Base-by-base conservation (phyloP, 1,140 invertebrate species). In the Globodera ellingtonae region DNA sequence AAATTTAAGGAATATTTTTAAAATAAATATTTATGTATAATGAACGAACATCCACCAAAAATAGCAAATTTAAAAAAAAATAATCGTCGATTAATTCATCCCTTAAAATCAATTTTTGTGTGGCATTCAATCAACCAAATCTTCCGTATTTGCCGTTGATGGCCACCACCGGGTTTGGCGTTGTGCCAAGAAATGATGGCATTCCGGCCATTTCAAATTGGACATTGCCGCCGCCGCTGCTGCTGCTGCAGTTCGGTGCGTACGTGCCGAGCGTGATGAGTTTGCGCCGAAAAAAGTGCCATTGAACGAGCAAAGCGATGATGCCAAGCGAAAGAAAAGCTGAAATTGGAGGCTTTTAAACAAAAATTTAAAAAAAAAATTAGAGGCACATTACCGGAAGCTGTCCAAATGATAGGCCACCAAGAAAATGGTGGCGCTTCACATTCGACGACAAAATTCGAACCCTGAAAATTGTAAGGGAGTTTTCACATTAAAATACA, bases 251-350 rank as follows among this genome's bases (percentile, higher is more conserved):
- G 56, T 74, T 52, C 62, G 69, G 69, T 62, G 69, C 47, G 62
- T 62, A 77, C n/a, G 75, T 77, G 62, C 69, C 69, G 21, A 48
- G 18, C n/a, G 50, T 48, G 62, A 48, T 47, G 21, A 77, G 24
- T 69, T 69, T 77, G 44, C 69, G 65, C 46, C 65, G 65, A 13
- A 70, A 66, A 24, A 77, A 66, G 69, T 77, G 69, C 65, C 69
- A 66, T 77, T 77, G 50, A 24, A 69, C 24, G 48, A 77, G 48
- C 47, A 77, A 21, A 69, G 24, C 21, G 47, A 77, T 24, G 13
- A 69, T 46, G 48, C 44, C n/a, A 10, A 77, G 24, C 6, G 50
- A 47, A 52, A 74, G 35, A 62, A 74, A 52, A 7, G 15, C 72
- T 74, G 15, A n/a, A 74, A 56, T 46, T 74, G 13, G 62, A 52